phyloP scores from a whole-genome alignment of 2,888 invertebrate genomes.

The Apodemia zela region DNA sequence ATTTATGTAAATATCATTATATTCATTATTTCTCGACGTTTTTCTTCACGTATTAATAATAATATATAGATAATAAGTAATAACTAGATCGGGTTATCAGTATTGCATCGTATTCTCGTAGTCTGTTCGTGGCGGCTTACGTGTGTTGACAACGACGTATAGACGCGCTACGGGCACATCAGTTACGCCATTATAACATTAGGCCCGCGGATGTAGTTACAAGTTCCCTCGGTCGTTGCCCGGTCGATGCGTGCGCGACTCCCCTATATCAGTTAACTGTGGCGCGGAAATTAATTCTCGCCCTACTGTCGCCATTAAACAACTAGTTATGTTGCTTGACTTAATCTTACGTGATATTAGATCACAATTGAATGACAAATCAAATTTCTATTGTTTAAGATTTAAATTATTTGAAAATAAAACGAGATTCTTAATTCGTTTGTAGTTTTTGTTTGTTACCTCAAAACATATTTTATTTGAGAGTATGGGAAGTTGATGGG shows the following conservation, averaged over 20 bases:
- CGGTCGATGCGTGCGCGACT: slow-evolving; percentile 56
- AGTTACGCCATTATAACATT: slow-evolving; percentile 54
- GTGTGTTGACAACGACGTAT: slow-evolving; percentile 44
- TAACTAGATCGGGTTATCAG: slow-evolving; percentile 48
- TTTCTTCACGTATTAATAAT: not conserved
- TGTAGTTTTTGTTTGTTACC: too few relatives aligned
- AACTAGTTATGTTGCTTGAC: too few relatives aligned
- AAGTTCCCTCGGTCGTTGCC: slow-evolving; percentile 79
- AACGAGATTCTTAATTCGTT: too few relatives aligned
- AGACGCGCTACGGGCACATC: slow-evolving; percentile 32
- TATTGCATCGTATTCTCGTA: slow-evolving; percentile 56
- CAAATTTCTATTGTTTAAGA: too few relatives aligned
- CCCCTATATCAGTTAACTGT: slow-evolving; percentile 68
- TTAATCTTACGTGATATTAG: too few relatives aligned
- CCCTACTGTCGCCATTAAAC: slow-evolving; percentile 26
- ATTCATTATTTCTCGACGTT: not conserved
- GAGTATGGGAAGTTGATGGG: too few relatives aligned
- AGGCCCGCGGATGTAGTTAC: slow-evolving; percentile 69
- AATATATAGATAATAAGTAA: slow-evolving; percentile 36
- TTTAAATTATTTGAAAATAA: too few relatives aligned
- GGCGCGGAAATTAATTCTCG: slow-evolving; percentile 46
- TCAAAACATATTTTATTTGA: too few relatives aligned
- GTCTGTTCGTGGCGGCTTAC: slow-evolving; percentile 31
- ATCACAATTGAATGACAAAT: too few relatives aligned
- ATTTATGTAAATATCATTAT: too few relatives aligned